Evolutionary conservation across 2,113 vertebrate genomes (phyloP), one percentile per base, ranked within the genome.

Genomic region (Ophiodon elongatus): DNA sequence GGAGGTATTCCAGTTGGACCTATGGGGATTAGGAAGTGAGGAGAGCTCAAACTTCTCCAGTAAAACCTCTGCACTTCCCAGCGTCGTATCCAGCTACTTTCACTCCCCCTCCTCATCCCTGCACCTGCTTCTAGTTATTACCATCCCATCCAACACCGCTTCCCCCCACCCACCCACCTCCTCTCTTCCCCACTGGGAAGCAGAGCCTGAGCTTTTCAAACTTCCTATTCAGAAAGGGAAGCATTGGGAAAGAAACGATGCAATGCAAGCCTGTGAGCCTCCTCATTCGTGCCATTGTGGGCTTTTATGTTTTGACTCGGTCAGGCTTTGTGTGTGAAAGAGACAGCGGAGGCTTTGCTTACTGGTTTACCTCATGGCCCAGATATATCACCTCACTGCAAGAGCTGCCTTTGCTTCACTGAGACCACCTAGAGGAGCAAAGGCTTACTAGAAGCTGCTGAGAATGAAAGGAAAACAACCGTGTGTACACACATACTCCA

Each of bases 61-160:
- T 76, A 73, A 94, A 96, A 94, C 74, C 85, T 57, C 90, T 94
- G 92, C 91, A 85, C 88, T 92, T 95, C 95, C 84, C 66, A 88
- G 91, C 76, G 64, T 93, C 62, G 1, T 71, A 79, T 84, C 92
- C 95, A 96, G 95, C 95, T 96, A 94, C 90, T 93, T 93, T 86
- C 79, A 82, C 94, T 94, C 91, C 72, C 76, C 57, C 86, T 86
- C 84, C 90, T 90, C 91, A 93, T 90, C 65, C 47, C 39, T 78
- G 93, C 96, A 97, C 96, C 97, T 97, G 96, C 95, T 95, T 95
- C 85, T 78, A 95, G 94, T 95, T 96, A 94, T 96, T 95, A 94
- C 92, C 92, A 92, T 6, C 74, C 80, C 87, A 25, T 39, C 43
- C 35, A 15, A 4, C 1, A n/a, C n/a, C n/a, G n/a, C n/a, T n/a